Evolutionary conservation across 2,113 vertebrate species (phyloP), one percentile per base, ranked within the genome.

Genomic region (Entomyzon cyanotis): DNA sequence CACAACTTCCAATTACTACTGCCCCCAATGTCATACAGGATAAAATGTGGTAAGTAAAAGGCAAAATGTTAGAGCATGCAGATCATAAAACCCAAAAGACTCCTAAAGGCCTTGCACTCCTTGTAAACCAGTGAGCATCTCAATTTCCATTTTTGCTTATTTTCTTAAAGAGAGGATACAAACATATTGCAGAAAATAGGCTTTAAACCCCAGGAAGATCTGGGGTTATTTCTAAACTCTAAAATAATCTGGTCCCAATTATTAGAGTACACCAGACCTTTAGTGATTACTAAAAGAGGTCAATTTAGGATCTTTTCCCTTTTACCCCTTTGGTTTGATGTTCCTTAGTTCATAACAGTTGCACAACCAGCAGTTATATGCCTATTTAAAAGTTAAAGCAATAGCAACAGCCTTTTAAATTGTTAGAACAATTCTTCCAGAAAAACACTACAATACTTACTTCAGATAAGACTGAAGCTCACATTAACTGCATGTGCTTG

Each of bases 401-500:
- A 79, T 39, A 93, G 88, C 92, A 94, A 75, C 69, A 92, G 87
- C 53, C 30, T 95, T 81, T 87, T 41, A 47, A 91, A 81, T 59
- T 25, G 41, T 92, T 63, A 91, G 69, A 94, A 62, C 44, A 87
- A 87, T 94, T 94, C 77, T 94, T 73, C 84, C 89, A 87, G 62
- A 71, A 91, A 70, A 90, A 89, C 80, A 67, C 94, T 89, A 55
- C 86, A 71, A 71, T 89, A 92, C 94, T 96, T 90, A 86, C 94
- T 95, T 93, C 93, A 94, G 94, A 44, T 94, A 96, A 93, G 81
- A 68, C 89, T 94, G 93, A 95, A 95, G 87, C 69, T 89, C 94
- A 95, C 89, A 68, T 75, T 55, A 95, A 77, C 80, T 90, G 90
- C 92, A 44, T 84, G 83, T 80, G 80, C 93, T 95, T 94, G 95